Evolutionary conservation across 2,888 invertebrate species (phyloP).

Genomic region (Drosophila robusta): DNA sequence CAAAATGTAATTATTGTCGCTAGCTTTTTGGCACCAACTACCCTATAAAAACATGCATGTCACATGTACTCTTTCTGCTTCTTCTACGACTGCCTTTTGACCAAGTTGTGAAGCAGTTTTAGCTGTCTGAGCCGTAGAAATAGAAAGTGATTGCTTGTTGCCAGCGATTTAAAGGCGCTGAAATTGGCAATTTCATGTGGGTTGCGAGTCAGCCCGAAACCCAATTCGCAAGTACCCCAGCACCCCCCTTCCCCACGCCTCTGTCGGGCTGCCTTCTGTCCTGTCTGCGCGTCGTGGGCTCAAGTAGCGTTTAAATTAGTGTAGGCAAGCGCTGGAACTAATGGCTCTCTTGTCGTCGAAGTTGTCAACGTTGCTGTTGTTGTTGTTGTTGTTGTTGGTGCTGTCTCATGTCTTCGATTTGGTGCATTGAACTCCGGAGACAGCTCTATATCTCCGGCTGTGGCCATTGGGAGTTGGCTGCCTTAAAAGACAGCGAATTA

Average conservation of each 20-base stretch:
- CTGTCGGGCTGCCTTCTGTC: conserved; percentile 16
- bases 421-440: conserved; percentile 65
- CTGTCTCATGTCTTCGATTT: conserved; percentile 31
- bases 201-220: conserved; percentile 24
- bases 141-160: conserved; percentile 76
- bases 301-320: conserved; percentile 73
- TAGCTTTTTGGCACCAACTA: conserved; percentile 47
- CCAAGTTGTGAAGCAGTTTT: conserved; percentile 44
- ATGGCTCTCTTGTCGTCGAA: conserved; percentile 61
- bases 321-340: conserved; percentile 79
- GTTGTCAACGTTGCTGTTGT: conserved; percentile 49
- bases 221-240: conserved; percentile 9
- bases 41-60: conserved; percentile 16
- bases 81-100: conserved; percentile 3
- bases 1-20: conserved; percentile 70
- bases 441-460: conserved; percentile 14
- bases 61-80: conserved; percentile 7
- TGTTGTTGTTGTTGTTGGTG: conserved; percentile 31
- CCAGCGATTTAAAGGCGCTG: conserved; percentile 70
- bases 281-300: conserved; percentile 46
- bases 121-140: conserved; percentile 44
- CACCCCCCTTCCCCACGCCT: neutral
- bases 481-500: conserved; percentile 36
- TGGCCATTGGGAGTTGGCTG: conserved; percentile 44
- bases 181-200: conserved; percentile 70